A percentile compares a stretch with the other conserved stretches of the same genome.
phyloP scores from a whole-genome alignment of 2,797 vertebrate genomes.

The Denticeps clupeoides region DNA sequence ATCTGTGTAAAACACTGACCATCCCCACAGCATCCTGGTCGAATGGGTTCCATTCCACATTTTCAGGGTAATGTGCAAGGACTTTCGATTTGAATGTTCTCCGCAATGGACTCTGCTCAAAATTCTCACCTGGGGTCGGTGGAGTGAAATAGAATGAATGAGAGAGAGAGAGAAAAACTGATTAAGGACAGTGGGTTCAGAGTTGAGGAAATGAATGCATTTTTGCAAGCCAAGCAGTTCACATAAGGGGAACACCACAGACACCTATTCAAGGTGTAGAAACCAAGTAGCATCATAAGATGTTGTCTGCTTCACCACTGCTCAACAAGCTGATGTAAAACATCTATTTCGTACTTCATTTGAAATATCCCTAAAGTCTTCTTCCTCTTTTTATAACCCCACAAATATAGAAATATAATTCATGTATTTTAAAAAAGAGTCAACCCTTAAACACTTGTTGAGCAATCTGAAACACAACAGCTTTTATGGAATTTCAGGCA shows the following conservation, averaged over 20 bases:
- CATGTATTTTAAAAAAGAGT: too few species aligned
- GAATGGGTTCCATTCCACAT: conserved; percentile 98
- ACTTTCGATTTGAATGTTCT: conserved; percentile 98
- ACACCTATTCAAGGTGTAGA: conserved; percentile 25
- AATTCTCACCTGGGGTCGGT: conserved; percentile 96
- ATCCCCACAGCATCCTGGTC: conserved; percentile 99
- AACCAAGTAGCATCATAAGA: conserved; percentile 48
- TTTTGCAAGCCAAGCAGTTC: conserved; percentile 39
- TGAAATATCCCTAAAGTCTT: too few species aligned
- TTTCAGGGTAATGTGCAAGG: conserved; percentile 92
- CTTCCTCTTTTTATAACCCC: too few species aligned
- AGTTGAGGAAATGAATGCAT: too few species aligned
- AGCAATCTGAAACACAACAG: conserved; percentile 35
- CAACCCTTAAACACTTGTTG: background rate
- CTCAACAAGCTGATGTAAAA: too few species aligned
- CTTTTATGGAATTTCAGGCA: conserved; percentile 53
- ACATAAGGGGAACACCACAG: conserved; percentile 14
- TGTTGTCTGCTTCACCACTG: too few species aligned
- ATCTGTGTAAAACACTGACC: conserved; percentile 51
- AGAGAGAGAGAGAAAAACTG: conserved; percentile 6
- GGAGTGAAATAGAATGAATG: conserved; percentile 21
- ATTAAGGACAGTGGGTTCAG: background rate
- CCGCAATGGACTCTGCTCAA: conserved; percentile 95
- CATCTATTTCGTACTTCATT: too few species aligned
- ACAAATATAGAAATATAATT: too few species aligned